Conservation (phyloP, 2,797 vertebrate genomes). For the Thalassophryne amazonica region DNA sequence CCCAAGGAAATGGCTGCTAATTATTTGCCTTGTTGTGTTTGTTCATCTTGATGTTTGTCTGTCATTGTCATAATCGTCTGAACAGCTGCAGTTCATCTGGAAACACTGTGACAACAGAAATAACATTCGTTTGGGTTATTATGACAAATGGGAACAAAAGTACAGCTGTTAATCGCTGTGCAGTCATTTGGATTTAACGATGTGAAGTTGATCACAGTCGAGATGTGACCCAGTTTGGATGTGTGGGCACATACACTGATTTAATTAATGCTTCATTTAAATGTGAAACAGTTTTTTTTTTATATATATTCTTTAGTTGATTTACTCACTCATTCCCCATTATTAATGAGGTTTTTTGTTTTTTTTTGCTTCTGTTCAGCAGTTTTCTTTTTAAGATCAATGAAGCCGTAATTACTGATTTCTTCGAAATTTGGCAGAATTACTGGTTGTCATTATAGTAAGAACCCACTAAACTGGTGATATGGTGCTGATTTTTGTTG, state of each 20-base stretch:
- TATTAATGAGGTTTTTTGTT: too few species aligned
- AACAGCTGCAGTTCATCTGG: slow-evolving; percentile 68
- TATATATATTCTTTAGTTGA: too few species aligned
- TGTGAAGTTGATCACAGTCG: slow-evolving; percentile 4
- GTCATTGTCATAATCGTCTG: slow-evolving; percentile 46
- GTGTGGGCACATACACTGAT: slow-evolving; percentile 17
- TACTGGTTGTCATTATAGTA: too few species aligned
- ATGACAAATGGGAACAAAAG: slow-evolving; percentile 5
- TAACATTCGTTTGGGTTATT: slow-evolving; percentile 45
- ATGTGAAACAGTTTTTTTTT: slow-evolving; percentile 15
- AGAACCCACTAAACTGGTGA: too few species aligned
- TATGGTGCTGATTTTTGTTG: too few species aligned
- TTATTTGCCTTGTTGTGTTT: slow-evolving; percentile 69
- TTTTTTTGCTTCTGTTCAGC: too few species aligned
- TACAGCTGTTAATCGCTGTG: neutral
- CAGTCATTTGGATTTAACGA: neutral
- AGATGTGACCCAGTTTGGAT: slow-evolving; percentile 22
- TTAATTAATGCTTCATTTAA: slow-evolving; percentile 31
- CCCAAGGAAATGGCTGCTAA: slow-evolving; percentile 83
- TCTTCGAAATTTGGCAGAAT: too few species aligned
- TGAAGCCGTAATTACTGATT: too few species aligned
- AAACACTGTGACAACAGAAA: slow-evolving; percentile 43
- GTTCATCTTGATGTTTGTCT: slow-evolving; percentile 54
- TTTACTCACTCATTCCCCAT: too few species aligned
- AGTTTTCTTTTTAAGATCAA: too few species aligned